These are phyloP conservation scores for Oncorhynchus nerka DNA, from an alignment of 2,113 vertebrate species.

Conservation along the genomic window DNA sequence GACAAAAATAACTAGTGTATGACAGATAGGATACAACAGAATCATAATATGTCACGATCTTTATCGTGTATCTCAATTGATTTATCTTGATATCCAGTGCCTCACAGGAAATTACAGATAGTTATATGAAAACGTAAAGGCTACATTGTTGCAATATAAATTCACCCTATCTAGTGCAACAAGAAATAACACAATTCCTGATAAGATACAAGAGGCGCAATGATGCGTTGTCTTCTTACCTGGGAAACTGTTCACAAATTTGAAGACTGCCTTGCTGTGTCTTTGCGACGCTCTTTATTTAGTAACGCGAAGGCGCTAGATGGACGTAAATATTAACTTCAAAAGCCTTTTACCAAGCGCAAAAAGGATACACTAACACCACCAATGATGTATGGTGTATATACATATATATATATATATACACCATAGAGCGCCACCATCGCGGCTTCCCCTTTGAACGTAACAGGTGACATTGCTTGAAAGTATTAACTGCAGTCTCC, in stretches of 20 bases:
- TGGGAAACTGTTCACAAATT: constrained; percentile 12
- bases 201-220: neutral
- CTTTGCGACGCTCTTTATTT: neutral
- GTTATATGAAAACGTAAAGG: neutral
- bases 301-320: neutral
- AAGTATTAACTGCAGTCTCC: constrained; percentile 56
- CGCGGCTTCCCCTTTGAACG: constrained; percentile 39
- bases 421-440: constrained; percentile 6
- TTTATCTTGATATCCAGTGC: neutral
- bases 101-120: neutral
- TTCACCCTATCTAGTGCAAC: neutral
- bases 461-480: constrained; percentile 69
- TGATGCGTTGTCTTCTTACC: constrained; percentile 14
- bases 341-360: neutral
- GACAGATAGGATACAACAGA: neutral
- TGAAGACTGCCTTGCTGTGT: neutral
- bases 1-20: neutral
- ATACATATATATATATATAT: neutral
- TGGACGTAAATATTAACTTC: neutral
- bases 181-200: neutral
- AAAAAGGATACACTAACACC: constrained; percentile 4
- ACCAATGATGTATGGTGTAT: no score
- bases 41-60: neutral
- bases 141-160: neutral
- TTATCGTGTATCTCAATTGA: neutral